Percentiles rank a stretch among this genome's conserved stretches.
Conservation (phyloP, 2,888 invertebrate species). For the Athripsodes cinereus region DNA sequence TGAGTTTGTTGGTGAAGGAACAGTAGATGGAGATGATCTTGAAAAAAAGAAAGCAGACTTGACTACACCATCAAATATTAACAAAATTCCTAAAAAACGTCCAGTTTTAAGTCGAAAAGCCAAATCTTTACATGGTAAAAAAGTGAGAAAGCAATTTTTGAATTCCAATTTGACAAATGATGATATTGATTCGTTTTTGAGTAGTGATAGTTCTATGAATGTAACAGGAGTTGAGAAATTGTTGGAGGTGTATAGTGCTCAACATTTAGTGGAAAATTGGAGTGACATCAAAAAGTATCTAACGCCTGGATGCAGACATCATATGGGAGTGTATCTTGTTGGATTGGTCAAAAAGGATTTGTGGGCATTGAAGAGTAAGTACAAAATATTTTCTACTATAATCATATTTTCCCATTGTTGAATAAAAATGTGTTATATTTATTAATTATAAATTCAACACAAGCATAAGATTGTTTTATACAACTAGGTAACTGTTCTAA, state of each 20-base stretch:
- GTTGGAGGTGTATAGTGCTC: conserved; percentile 52
- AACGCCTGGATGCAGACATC: conserved; percentile 46
- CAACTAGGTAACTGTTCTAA: too few relatives aligned
- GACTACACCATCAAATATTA: conserved; percentile 17
- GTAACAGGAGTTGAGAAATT: conserved; percentile 44
- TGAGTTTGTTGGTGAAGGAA: conserved; percentile 8
- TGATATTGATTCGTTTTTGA: conserved; percentile 10
- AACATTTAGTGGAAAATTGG: conserved; percentile 54
- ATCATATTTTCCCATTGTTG: too few relatives aligned
- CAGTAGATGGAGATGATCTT: conserved; percentile 6
- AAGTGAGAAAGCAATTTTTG: background rate
- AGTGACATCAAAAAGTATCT: conserved; percentile 42
- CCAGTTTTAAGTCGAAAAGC: conserved; percentile 16
- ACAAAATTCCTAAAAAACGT: conserved; percentile 22
- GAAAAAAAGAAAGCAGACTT: background rate
- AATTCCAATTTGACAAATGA: background rate
- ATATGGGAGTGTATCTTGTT: conserved; percentile 55
- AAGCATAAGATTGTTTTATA: too few relatives aligned
- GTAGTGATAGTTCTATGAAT: conserved; percentile 5
- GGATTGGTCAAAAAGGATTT: conserved; percentile 52
- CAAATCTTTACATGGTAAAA: conserved; percentile 19
- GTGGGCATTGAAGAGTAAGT: conserved; percentile 70
- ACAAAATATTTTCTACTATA: background rate
- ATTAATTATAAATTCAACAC: too few relatives aligned
- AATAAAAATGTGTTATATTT: too few relatives aligned